These are phyloP conservation scores for Vanessa atalanta DNA, from an alignment of 1,140 invertebrate species.

Conservation along the genomic window DNA sequence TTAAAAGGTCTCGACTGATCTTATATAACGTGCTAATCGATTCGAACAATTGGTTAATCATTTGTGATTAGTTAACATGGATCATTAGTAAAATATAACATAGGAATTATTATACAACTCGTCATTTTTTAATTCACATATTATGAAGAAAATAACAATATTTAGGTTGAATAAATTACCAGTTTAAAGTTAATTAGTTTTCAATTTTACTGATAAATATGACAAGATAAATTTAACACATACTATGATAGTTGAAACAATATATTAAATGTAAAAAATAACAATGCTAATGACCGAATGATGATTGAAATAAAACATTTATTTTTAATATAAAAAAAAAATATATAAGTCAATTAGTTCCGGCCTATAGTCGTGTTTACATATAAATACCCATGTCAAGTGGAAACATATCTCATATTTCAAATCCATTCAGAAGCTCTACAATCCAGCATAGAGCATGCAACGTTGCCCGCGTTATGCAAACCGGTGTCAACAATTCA, in stretches of 20 bases:
- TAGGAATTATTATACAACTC: not conserved
- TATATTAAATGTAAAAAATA: no score
- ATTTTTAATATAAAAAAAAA: no score
- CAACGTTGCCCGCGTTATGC: slow-evolving; percentile 13
- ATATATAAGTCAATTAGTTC: not conserved
- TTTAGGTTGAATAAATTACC: no score
- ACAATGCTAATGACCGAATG: no score
- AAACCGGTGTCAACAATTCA: slow-evolving; percentile 24
- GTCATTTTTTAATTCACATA: no score
- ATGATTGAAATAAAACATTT: no score
- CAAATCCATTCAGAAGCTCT: slow-evolving; percentile 21
- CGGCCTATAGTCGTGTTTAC: not conserved
- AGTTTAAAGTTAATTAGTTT: no score
- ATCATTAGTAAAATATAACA: not conserved
- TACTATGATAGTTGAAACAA: no score
- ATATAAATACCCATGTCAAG: slow-evolving; percentile 1
- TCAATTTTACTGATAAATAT: no score
- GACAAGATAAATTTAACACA: no score
- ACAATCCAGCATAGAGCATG: slow-evolving; percentile 15
- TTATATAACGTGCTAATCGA: slow-evolving; percentile 3
- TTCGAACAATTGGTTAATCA: not conserved
- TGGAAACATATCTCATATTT: slow-evolving; percentile 15
- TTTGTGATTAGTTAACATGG: not conserved
- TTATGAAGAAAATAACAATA: no score
- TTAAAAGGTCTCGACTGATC: slow-evolving; percentile 14